Base-by-base conservation (phyloP, 2,888 invertebrate genomes). In the Zhuqinia jingwanae region DNA sequence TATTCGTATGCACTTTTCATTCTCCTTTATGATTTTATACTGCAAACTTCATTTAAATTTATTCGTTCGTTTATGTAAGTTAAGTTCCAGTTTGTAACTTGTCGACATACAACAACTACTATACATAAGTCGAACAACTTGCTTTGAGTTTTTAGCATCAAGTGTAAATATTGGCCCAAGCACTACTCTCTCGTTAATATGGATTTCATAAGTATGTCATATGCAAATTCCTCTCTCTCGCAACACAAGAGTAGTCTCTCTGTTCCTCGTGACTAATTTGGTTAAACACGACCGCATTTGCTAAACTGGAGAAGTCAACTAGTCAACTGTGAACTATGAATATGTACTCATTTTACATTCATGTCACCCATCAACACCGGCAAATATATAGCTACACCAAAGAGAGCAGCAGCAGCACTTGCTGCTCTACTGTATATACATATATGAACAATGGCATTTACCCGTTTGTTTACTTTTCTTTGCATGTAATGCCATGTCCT, bases 171-270 rank as follows among this genome's bases (percentile, higher is more conserved):
- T n/a, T n/a, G n/a, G n/a, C n/a, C n/a, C n/a, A n/a, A n/a, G n/a
- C n/a, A n/a, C n/a, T n/a, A n/a, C n/a, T n/a, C n/a, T n/a, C n/a
- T n/a, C n/a, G n/a, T 36, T 36, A 36, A 36, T 42, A 22, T 42
- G 15, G 45, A 73, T 53, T 73, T 73, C 20, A 25, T 65, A 85
- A 79, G 85, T 85, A 47, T 85, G 85, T 63, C 85, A 85, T 60
- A 85, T 85, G 85, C 75, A 60, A 85, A 85, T 85, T 58, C n/a
- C 3, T 76, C 63, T 53, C 58, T 70, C 22, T 36, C 8, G 63
- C 1, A 68, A 15, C 20, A 11, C 68, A 45, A 10, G 45, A 27
- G n/a, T n/a, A n/a, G 17, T 50, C 50, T 73, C 50, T n/a, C 17
- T 17, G 15, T 45, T n/a, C 11, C 1, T 73, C 27, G 15, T 73